Evolutionary conservation across 2,888 invertebrate genomes (phyloP), one percentile per base, ranked within the genome.

Genomic region (Drosophila rellima): DNA sequence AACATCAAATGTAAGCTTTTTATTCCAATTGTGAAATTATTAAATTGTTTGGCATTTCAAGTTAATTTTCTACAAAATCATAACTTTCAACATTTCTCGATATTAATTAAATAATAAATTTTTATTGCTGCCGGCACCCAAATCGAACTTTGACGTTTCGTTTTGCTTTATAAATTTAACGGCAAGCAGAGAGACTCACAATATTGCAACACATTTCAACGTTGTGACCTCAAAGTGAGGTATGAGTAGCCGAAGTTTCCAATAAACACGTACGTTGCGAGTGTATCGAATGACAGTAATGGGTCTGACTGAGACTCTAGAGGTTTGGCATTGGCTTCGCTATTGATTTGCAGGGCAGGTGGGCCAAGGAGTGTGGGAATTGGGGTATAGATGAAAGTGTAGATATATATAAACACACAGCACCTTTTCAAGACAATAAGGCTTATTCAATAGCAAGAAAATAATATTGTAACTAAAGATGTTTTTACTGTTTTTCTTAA

Each of bases 221-320:
- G 70, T 42, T 48, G n/a, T 48, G 54, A 60, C 45, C 61, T 69
- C 48, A 78, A 77, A 88, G 80, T 67, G 55, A 83, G 65, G 71
- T 83, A 72, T 71, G 67, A 56, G 73, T 71, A 68, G 74, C 64
- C 52, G 55, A 66, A 73, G 80, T 80, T 83, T 65, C 69, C 74
- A 74, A 83, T 80, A 80, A 86, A 74, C 89, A 88, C 89, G 82
- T 82, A 74, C 80, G 45, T 71, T 62, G 45, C 73, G 50, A 59
- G 47, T 51, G 29, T 65, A 68, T 71, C 75, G 80, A 79, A 74
- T 75, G 71, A 57, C 81, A 70, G 72, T 70, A 80, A 80, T 70
- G 74, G 87, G 70, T 64, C 73, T 52, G 44, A 69, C 44, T 42
- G 48, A 52, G 45, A 44, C 31, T 37, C 40, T 60, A 62, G 51